Evolutionary conservation across 1,140 invertebrate species (phyloP), one percentile per base, ranked within the genome.

Genomic region (Rhopalosiphum padi): DNA sequence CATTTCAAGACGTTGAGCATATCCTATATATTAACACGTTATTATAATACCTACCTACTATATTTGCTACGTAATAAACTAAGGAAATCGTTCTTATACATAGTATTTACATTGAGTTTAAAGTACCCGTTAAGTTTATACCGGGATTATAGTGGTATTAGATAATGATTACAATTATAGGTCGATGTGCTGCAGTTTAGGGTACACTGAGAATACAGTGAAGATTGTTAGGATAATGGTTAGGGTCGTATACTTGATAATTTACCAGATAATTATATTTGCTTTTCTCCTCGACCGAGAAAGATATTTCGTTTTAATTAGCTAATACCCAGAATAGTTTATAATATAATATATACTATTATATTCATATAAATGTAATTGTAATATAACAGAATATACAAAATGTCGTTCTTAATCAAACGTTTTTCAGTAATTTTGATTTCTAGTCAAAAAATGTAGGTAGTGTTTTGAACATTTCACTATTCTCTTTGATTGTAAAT

Each of bases 211-310:
- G n/a, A 15, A 51, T 7, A n/a, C 30, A 18, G 11, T 23, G 48
- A 35, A 35, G n/a, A 53, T 35, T 89, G 37, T 55, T 55, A 2
- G 22, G 51, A 55, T 89, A 53, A 89, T 30, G 21, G n/a, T 51
- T 8, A 89, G 48, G 46, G 46, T 87, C 30, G 30, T 48, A 87
- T 48, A 87, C 8, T 46, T 53, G 15, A 53, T 35, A 51, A 87
- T n/a, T 87, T 35, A 87, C 18, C 86, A 22, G 30, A 87, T 53
- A 23, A 89, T 89, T 89, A 35, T 89, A 51, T 88, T 88, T 88
- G 86, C 86, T 48, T n/a, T 88, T 35, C 46, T 51, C 30, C 8
- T 35, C 30, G 21, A 1, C 1, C 23, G 4, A 88, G 46, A 35
- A 51, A 51, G 22, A 23, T 41, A 86, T 41, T 86, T 25, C 9